phyloP scores from a whole-genome alignment of 2,797 vertebrate genomes.

The Pangasius krempfi region DNA sequence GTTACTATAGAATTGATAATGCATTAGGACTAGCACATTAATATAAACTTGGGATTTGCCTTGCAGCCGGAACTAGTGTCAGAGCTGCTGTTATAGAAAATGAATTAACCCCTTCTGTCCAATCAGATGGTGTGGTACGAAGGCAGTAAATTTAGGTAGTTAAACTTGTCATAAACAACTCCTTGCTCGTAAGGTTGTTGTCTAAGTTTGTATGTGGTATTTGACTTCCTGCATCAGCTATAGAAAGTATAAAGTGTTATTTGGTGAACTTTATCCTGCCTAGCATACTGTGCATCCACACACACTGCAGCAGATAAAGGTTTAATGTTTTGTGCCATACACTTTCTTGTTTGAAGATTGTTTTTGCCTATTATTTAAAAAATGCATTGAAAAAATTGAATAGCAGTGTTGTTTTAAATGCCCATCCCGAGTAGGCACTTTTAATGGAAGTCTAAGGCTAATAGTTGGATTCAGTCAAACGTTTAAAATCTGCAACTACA shows the following conservation, averaged over 20 bases:
- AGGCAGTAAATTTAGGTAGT: not conserved
- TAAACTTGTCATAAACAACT: not conserved
- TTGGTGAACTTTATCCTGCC: not conserved
- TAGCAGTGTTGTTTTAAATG: not conserved
- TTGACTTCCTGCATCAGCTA: not conserved
- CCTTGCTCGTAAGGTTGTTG: not conserved
- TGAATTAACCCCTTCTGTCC: not conserved
- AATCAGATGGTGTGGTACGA: not conserved
- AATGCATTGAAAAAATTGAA: not conserved
- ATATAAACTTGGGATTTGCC: not conserved
- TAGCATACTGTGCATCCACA: not conserved
- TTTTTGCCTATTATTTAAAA: not conserved
- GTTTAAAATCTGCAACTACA: not conserved
- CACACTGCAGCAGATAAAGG: not conserved
- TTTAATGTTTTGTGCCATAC: not conserved
- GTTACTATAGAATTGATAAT: not conserved
- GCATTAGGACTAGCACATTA: not conserved
- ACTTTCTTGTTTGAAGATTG: not conserved
- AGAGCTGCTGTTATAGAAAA: not conserved
- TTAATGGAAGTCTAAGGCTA: not conserved
- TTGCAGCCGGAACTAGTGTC: not conserved
- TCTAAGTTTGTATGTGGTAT: not conserved
- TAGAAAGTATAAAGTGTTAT: not conserved
- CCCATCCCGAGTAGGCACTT: not conserved
- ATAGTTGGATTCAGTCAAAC: not conserved